Percentiles rank a stretch among this genome's conserved stretches.
Conservation (phyloP, 2,888 invertebrate species). For the Stenodema calcarata region DNA sequence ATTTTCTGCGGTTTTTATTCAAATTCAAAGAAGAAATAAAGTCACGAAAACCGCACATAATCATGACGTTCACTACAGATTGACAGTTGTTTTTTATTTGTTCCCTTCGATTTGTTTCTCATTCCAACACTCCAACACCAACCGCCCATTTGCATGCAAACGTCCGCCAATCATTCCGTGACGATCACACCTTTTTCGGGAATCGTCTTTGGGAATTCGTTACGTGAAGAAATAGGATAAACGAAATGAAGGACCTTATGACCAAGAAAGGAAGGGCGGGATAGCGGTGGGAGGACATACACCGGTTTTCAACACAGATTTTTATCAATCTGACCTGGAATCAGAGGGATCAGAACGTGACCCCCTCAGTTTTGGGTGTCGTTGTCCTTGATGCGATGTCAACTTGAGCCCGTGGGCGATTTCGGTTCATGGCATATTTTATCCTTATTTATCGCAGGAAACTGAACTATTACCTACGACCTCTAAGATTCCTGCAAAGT, state of each 20-base stretch:
- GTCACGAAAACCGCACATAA: no score
- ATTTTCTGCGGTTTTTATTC: no score
- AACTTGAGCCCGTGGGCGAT: background rate
- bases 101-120: no score
- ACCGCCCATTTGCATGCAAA: no score
- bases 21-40: no score
- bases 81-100: no score
- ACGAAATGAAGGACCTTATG: background rate
- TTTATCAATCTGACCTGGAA: constrained; percentile 13
- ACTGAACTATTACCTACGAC: background rate
- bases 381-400: background rate
- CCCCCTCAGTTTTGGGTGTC: background rate
- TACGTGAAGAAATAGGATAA: no score
- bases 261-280: background rate
- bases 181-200: no score
- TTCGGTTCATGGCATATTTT: background rate
- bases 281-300: background rate
- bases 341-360: background rate
- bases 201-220: no score
- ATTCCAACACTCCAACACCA: no score
- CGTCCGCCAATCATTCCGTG: no score
- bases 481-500: background rate
- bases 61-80: no score
- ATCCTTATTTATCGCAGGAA: background rate
- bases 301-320: background rate